phyloP scores from a whole-genome alignment of 2,797 vertebrate genomes.

The Leptoclinus maculatus region DNA sequence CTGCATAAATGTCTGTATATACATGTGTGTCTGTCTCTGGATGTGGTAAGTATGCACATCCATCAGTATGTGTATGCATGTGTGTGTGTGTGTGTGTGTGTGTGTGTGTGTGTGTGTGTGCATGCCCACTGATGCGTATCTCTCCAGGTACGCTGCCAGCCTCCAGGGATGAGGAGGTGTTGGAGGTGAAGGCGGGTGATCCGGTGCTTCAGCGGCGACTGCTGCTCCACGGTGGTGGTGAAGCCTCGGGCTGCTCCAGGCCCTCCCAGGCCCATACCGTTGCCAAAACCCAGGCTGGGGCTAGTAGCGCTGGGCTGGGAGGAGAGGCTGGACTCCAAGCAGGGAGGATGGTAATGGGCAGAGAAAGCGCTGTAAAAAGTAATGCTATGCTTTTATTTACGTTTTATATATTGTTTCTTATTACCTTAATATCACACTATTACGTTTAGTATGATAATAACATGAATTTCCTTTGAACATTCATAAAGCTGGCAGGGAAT shows the following conservation, averaged over 20 bases:
- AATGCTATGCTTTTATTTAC: slow-evolving; percentile 47
- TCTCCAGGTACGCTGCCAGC: slow-evolving; percentile 78
- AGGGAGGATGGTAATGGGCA: slow-evolving; percentile 69
- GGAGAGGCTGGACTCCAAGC: slow-evolving; percentile 61
- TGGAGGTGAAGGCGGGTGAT: slow-evolving; percentile 81
- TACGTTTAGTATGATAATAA: background rate
- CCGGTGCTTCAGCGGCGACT: slow-evolving; percentile 74
- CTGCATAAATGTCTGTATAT: slow-evolving; percentile 24
- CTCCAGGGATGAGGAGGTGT: slow-evolving; percentile 80
- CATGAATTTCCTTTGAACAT: background rate
- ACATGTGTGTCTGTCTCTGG: slow-evolving; percentile 25
- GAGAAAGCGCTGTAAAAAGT: slow-evolving; percentile 73
- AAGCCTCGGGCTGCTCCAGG: slow-evolving; percentile 72
- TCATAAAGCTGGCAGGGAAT: background rate
- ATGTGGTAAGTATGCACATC: slow-evolving; percentile 54
- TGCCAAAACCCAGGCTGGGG: slow-evolving; percentile 69
- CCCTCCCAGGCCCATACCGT: slow-evolving; percentile 65
- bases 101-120: slow-evolving; percentile 22
- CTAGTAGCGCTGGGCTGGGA: slow-evolving; percentile 52
- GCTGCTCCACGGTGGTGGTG: slow-evolving; percentile 74
- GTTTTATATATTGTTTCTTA: background rate
- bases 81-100: slow-evolving; percentile 27
- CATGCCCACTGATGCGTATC: slow-evolving; percentile 72
- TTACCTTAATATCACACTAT: background rate
- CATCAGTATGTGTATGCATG: slow-evolving; percentile 48